Percentiles rank a stretch among this genome's conserved stretches.
These are phyloP conservation scores for Pachyrhynchus sulphureomaculatus DNA, from an alignment of 1,140 invertebrate genomes.

Conservation along the genomic window DNA sequence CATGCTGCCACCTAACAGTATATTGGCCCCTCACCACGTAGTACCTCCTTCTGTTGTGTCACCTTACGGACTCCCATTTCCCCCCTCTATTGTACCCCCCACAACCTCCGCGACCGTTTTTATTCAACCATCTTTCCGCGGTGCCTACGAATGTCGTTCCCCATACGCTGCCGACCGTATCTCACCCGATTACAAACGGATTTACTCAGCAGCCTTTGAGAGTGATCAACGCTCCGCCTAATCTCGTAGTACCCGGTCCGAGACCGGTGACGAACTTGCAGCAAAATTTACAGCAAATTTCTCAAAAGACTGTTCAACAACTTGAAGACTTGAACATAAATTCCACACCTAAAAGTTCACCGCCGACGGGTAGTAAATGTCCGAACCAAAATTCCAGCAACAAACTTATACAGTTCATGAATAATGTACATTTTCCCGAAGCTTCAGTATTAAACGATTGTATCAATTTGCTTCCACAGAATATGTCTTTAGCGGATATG, in stretches of 20 bases:
- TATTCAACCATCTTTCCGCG: conserved; percentile 18
- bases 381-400: conserved; percentile 16
- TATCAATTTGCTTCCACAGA: conserved; percentile 47
- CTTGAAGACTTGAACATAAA: neutral
- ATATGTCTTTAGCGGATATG: conserved; percentile 50
- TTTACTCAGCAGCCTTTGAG: conserved; percentile 18
- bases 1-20: conserved; percentile 11
- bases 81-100: conserved; percentile 16
- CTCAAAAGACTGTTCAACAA: neutral
- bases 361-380: neutral
- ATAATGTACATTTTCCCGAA: conserved; percentile 58
- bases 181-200: neutral
- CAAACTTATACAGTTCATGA: conserved; percentile 56
- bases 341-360: neutral
- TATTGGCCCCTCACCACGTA: conserved; percentile 8
- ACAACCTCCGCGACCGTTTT: conserved; percentile 16
- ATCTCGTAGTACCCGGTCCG: conserved; percentile 1
- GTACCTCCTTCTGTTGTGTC: conserved; percentile 20
- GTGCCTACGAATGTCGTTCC: conserved; percentile 10
- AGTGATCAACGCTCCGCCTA: conserved; percentile 13
- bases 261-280: conserved; percentile 2
- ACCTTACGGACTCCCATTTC: conserved; percentile 21
- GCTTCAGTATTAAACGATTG: conserved; percentile 47
- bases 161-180: neutral
- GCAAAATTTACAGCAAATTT: conserved; percentile 6